These are phyloP conservation scores for Empidonax traillii DNA, from an alignment of 2,113 vertebrate genomes.

Conservation along the genomic window DNA sequence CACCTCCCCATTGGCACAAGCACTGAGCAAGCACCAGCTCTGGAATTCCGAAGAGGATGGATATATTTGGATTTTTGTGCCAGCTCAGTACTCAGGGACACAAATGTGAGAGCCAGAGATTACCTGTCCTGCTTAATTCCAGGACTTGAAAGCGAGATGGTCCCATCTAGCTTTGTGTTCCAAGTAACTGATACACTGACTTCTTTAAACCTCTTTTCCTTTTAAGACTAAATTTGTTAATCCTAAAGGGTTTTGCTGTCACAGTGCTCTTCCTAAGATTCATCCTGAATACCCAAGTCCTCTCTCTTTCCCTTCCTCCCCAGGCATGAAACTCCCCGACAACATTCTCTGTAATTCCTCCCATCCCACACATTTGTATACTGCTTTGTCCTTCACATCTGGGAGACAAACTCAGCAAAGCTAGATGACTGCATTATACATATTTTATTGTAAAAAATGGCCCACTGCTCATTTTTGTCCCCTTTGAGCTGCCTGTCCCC, in stretches of 20 bases:
- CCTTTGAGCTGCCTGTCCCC: not conserved
- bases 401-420: not conserved
- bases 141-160: not conserved
- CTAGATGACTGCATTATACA: not conserved
- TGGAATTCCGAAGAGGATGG: not conserved
- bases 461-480: not conserved
- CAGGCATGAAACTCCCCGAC: not conserved
- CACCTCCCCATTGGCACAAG: not conserved
- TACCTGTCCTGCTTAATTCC: not conserved
- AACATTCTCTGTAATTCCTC: not conserved
- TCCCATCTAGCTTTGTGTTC: not conserved
- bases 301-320: not conserved
- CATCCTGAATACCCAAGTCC: not conserved
- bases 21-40: not conserved
- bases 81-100: not conserved
- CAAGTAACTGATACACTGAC: not conserved
- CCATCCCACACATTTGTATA: not conserved
- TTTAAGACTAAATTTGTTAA: not conserved
- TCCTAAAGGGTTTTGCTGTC: not conserved
- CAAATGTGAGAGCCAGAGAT: not conserved
- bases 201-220: not conserved
- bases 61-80: not conserved
- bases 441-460: not conserved
- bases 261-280: not conserved
- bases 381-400: not conserved